Conservation (phyloP, 2,113 vertebrate species). For the Pogona vitticeps region DNA sequence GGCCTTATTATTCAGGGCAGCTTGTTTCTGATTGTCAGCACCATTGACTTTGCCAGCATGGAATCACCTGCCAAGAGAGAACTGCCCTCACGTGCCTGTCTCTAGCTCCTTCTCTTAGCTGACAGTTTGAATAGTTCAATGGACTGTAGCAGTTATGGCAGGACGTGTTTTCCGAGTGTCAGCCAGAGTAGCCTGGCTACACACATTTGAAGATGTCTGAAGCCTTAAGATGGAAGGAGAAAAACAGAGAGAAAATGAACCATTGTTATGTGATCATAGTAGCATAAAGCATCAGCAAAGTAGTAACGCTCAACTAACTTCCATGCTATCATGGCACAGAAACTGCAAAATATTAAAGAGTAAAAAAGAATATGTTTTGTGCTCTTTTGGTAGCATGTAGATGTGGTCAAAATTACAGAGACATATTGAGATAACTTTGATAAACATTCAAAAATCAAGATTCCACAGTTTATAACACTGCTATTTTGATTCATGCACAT, state of each 20-base stretch:
- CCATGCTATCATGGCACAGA: not conserved
- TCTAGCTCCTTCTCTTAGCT: not conserved
- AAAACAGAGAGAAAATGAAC: not conserved
- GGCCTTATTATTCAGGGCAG: constrained; percentile 39
- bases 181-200: constrained; percentile 7
- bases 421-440: not conserved
- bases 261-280: not conserved
- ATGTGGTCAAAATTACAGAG: not conserved
- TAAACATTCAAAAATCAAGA: not conserved
- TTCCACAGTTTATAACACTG: not conserved
- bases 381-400: not conserved
- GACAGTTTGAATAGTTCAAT: constrained; percentile 28
- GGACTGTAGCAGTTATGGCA: constrained; percentile 32
- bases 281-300: not conserved
- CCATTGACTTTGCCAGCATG: constrained; percentile 45
- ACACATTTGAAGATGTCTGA: constrained; percentile 21
- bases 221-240: not conserved
- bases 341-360: not conserved
- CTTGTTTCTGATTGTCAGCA: constrained; percentile 35
- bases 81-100: not conserved
- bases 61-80: constrained; percentile 16
- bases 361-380: not conserved
- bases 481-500: fast-evolving
- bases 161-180: constrained; percentile 11
- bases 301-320: not conserved